Conservation (phyloP, 2,888 invertebrate species). For the Pycnomerus fuliginosus region DNA sequence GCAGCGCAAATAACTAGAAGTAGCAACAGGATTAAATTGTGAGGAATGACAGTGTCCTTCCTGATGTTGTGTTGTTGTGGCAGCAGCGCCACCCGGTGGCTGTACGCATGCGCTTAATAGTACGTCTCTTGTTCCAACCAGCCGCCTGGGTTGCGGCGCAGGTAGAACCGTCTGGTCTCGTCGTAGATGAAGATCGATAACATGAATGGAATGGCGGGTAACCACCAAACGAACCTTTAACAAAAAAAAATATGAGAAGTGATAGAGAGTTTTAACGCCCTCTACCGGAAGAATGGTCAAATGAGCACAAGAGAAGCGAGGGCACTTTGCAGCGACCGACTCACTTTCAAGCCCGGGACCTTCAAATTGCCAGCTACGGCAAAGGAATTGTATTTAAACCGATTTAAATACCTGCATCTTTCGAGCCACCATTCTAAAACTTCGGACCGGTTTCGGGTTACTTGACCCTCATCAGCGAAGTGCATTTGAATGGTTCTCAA, state of each 20-base stretch:
- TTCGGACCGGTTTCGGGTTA: too few relatives aligned
- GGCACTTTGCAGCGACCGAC: too few relatives aligned
- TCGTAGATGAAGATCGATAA: conserved; percentile 98
- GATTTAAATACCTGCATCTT: background rate
- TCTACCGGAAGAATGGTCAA: too few relatives aligned
- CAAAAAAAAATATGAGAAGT: conserved; percentile 14
- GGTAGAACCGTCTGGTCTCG: conserved; percentile 95
- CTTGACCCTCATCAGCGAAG: too few relatives aligned
- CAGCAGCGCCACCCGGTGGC: conserved; percentile 38
- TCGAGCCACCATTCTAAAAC: background rate
- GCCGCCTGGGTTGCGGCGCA: conserved; percentile 96
- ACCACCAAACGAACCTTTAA: conserved; percentile 96
- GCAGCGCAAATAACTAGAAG: conserved; percentile 46
- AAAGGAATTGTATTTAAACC: too few relatives aligned
- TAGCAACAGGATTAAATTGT: conserved; percentile 47
- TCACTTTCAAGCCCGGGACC: too few relatives aligned
- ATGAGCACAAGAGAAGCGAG: too few relatives aligned
- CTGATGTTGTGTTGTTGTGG: conserved; percentile 27
- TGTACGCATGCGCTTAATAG: conserved; percentile 67
- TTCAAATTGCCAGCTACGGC: too few relatives aligned
- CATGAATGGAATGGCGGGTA: conserved; percentile 97
- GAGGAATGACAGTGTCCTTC: conserved; percentile 45
- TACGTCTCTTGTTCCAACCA: conserved; percentile 99
- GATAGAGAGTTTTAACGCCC: too few relatives aligned
- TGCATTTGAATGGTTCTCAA: too few relatives aligned